Base-by-base conservation (phyloP, 2,113 vertebrate genomes). In the Xerus inauris region DNA sequence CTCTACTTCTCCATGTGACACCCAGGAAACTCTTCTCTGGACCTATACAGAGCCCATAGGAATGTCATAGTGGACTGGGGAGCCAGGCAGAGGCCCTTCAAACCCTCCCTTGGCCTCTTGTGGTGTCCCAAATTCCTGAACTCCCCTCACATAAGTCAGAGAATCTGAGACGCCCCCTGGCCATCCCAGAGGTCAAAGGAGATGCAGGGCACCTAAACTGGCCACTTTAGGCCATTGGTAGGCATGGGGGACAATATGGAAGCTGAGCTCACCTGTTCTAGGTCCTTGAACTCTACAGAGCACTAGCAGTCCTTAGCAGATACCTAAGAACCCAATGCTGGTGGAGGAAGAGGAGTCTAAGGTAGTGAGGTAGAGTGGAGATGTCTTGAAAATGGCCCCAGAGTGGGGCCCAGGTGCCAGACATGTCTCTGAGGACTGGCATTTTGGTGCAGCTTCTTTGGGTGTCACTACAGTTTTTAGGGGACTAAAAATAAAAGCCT, bases 401-500 rank as follows among this genome's bases (percentile, higher is more conserved):
- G n/a, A 6, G 76, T n/a, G 45, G 42, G 72, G 10, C 65, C 38
- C 59, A 69, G 73, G 72, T 90, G 94, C 54, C 82, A 93, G 87
- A 75, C 54, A 0, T 76, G 45, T 40, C 22, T 10, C 94, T 2
- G 1, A 72, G 54, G 77, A 65, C 67, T 49, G 91, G 93, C 57
- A 47, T 95, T 92, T 92, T n/a, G 54, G 87, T 71, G 42, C 67
- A 47, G 0, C 35, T 72, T 51, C 87, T 94, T 73, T 38, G 71
- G 40, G 84, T 49, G 28, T 80, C 87, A 47, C 76, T 76, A 11
- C 14, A 40, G 30, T 93, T 84, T 69, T 79, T 81, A 51, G 35
- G 87, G 59, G 42, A 57, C 96, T 87, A 89, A 95, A 94, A 87
- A 91, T 95, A 91, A 76, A 95, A 91, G 57, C 54, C 77, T 95